phyloP scores from a whole-genome alignment of 2,797 vertebrate species.

The Ambastaia sidthimunki region DNA sequence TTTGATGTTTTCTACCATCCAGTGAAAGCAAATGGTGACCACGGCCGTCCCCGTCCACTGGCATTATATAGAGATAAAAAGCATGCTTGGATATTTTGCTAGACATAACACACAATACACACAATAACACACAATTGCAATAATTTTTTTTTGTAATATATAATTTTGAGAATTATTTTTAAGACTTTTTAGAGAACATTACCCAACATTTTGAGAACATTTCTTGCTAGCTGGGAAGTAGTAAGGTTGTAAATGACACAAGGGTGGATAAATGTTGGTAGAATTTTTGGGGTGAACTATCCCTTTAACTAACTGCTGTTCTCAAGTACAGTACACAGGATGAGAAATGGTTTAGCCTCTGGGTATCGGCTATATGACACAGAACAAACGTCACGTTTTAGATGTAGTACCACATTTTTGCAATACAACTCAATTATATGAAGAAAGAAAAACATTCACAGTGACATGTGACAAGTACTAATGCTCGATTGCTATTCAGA shows the following conservation, averaged over 20 bases:
- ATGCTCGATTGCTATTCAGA: background rate
- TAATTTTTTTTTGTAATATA: no score
- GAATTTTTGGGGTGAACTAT: background rate
- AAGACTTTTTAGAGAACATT: no score
- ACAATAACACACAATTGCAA: no score
- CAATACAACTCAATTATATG: background rate
- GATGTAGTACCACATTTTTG: background rate
- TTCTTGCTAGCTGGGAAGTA: no score
- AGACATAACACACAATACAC: background rate
- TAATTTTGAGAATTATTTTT: no score
- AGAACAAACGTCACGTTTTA: conserved; percentile 6
- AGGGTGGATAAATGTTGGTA: background rate
- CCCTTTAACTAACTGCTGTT: no score
- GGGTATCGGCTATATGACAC: background rate
- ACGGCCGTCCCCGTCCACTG: background rate
- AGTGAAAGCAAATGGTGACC: background rate
- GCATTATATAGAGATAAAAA: background rate
- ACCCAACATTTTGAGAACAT: no score
- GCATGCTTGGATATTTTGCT: background rate
- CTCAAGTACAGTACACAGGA: no score
- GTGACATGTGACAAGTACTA: background rate
- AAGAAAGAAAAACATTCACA: background rate
- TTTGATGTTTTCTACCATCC: background rate
- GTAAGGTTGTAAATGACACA: background rate
- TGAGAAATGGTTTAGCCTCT: conserved; percentile 1